Percentiles rank a stretch among this genome's conserved stretches.
These are phyloP conservation scores for Erynnis tages DNA, from an alignment of 2,888 invertebrate species.

Conservation along the genomic window DNA sequence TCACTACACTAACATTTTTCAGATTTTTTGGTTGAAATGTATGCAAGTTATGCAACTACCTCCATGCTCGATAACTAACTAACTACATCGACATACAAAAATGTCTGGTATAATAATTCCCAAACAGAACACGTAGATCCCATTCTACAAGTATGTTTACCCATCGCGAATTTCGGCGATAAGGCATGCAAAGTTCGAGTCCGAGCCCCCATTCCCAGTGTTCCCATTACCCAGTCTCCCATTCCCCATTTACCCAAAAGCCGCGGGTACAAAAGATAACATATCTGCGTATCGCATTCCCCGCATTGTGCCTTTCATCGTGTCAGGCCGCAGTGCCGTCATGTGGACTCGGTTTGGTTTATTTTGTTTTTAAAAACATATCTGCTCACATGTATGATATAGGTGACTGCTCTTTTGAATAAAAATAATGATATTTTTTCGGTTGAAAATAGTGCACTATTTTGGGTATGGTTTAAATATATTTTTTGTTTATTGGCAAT, in stretches of 20 bases:
- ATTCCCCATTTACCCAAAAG: conserved; percentile 18
- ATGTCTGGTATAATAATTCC: too few species aligned
- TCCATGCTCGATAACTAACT: too few species aligned
- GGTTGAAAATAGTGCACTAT: too few species aligned
- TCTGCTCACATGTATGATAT: not conserved
- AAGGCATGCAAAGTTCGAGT: conserved; percentile 24
- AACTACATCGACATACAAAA: too few species aligned
- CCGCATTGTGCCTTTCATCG: conserved; percentile 43
- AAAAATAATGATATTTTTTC: not conserved
- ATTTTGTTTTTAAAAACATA: conserved; percentile 10
- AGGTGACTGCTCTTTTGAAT: not conserved
- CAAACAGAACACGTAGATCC: too few species aligned
- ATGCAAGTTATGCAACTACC: too few species aligned
- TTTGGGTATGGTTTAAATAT: not conserved
- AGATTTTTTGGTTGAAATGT: too few species aligned
- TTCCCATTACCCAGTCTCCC: conserved; percentile 5
- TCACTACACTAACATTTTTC: too few species aligned
- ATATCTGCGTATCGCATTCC: conserved; percentile 35
- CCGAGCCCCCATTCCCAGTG: conserved; percentile 18
- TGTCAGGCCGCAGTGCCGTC: conserved; percentile 23
- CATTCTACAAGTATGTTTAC: conserved; percentile 4
- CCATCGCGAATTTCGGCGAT: conserved; percentile 21
- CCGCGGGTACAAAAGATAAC: conserved; percentile 38
- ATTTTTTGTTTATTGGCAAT: not conserved
- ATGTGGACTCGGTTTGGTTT: conserved; percentile 8